Percentiles rank a stretch among this genome's conserved stretches.
These are phyloP conservation scores for Onychomys arenicola DNA, from an alignment of 2,797 vertebrate genomes.

Conservation along the genomic window DNA sequence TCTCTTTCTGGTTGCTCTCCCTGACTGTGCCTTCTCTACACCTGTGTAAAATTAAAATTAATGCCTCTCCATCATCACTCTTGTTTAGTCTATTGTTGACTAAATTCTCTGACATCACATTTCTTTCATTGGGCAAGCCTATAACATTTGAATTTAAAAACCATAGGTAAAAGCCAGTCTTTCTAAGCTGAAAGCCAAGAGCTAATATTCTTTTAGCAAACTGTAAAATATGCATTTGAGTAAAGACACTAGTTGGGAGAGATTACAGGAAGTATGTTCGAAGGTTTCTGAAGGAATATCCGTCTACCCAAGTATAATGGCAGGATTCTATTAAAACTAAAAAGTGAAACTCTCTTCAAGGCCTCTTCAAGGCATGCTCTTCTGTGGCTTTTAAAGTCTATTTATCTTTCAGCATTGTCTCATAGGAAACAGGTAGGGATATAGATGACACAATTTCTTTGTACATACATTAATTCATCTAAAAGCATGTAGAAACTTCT, in stretches of 20 bases:
- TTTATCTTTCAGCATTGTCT: background rate
- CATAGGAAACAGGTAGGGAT: background rate
- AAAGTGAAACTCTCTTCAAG: background rate
- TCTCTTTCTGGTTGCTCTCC: background rate
- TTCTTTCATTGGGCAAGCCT: background rate
- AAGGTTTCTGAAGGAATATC: background rate
- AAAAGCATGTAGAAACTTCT: background rate
- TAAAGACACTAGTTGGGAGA: background rate
- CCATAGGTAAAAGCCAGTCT: background rate
- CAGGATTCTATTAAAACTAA: background rate
- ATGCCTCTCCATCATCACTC: background rate
- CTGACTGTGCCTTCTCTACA: accelerated
- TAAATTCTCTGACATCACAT: background rate
- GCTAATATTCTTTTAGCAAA: background rate
- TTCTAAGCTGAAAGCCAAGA: background rate
- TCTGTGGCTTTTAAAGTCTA: background rate
- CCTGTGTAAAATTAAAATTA: background rate
- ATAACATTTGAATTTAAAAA: background rate
- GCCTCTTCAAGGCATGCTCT: background rate
- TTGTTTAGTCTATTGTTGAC: background rate
- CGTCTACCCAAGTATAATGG: too few species aligned
- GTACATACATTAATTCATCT: background rate
- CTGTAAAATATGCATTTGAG: background rate
- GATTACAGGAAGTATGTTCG: background rate
- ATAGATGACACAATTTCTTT: background rate